A percentile compares a stretch with the other conserved stretches of the same genome.
Conservation (phyloP, 2,888 invertebrate species). For the Ctenicera cuprea region DNA sequence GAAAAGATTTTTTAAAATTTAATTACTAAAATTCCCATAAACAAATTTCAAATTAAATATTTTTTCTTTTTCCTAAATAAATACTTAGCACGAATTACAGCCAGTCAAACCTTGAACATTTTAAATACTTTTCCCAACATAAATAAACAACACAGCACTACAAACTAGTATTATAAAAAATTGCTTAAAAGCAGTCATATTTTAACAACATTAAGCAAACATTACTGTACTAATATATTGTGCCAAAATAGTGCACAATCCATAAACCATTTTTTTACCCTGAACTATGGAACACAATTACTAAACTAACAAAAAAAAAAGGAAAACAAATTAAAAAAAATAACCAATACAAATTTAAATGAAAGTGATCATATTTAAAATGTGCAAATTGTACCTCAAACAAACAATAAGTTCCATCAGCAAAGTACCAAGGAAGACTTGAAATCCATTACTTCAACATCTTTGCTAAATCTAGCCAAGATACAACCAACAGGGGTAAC, state of each 20-base stretch:
- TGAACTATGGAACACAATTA: constrained; percentile 52
- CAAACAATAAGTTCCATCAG: constrained; percentile 82
- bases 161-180: constrained; percentile 25
- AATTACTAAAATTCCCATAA: too few species aligned
- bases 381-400: constrained; percentile 80
- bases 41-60: too few species aligned
- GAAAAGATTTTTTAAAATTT: too few species aligned
- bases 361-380: constrained; percentile 1
- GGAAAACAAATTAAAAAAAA: constrained; percentile 5
- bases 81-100: background rate
- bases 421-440: constrained; percentile 79
- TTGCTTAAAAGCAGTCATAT: constrained; percentile 68
- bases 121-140: background rate
- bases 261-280: constrained; percentile 11
- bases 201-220: constrained; percentile 61
- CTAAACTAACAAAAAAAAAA: constrained; percentile 29
- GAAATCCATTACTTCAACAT: constrained; percentile 84
- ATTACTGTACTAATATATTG: constrained; percentile 24
- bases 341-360: constrained; percentile 6
- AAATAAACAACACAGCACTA: constrained; percentile 19
- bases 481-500: constrained; percentile 86
- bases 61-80: too few species aligned
- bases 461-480: constrained; percentile 84
- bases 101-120: constrained; percentile 19
- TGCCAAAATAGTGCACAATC: constrained; percentile 14